Evolutionary conservation across 1,140 invertebrate genomes (phyloP), one percentile per base, ranked within the genome.

Genomic region (Hylaeus volcanicus): DNA sequence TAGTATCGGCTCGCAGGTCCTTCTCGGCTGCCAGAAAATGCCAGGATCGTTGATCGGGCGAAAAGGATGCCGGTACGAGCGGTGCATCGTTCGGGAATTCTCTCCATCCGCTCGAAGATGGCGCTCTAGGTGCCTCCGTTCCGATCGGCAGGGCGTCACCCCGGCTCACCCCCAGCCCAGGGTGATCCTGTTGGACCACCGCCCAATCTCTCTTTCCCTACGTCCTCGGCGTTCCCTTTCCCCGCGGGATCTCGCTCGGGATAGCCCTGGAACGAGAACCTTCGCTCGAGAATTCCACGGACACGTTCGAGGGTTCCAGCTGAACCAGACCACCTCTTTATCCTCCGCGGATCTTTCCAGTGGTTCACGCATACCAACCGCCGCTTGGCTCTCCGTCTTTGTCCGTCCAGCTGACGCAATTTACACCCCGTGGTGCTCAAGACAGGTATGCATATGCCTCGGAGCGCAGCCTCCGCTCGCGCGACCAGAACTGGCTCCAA

Each of bases 51-150:
- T 26, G 26, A 26, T 55, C 51, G 45, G 37, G 64, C 56, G 43
- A 55, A 26, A 26, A 26, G 60, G 58, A 64, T 85, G 81, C 74
- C 81, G 81, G 74, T 79, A 86, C 72, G 74, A 58, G 37, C 9
- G 61, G 39, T 14, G 55, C 78, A 73, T 26, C 26, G 81, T 86
- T 88, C 37, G 83, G 51, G 53, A 81, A 87, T 86, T 86, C 81
- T 82, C 80, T 77, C 81, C 81, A 85, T 88, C 82, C 58, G 53
- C 85, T 55, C 85, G 82, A 86, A 93, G 91, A 92, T 93, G 92
- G 91, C 92, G 91, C 91, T 76, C 83, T 86, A 85, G 86, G 93
- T 93, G 88, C 85, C 90, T 89, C 82, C 88, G 86, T 70, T 39
- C 86, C 69, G 82, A 86, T 84, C 77, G 68, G 45, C 82, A 82